Conservation (phyloP, 30 jellyfish, hydroid and myxozoan genomes). For the Aurelia sp. region DNA sequence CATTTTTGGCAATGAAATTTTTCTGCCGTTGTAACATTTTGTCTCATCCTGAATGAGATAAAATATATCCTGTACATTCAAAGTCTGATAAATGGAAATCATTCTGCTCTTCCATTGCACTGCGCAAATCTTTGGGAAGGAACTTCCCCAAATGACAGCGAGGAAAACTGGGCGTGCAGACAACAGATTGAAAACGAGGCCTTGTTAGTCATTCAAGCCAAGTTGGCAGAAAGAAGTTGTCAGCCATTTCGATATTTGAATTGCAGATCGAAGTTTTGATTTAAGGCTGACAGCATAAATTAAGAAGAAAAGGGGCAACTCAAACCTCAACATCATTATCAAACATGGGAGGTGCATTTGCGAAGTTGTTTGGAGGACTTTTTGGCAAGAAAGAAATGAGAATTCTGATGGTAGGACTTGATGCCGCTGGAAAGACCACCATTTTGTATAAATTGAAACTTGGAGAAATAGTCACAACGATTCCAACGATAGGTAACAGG, state of each 20-base stretch:
- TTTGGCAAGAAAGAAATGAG: conserved; percentile 96
- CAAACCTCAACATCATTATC: neutral
- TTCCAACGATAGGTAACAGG: conserved; percentile 97
- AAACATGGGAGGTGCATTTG: conserved; percentile 73
- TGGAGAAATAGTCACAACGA: conserved; percentile 98
- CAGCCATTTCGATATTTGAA: neutral
- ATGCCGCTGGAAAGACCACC: conserved; percentile 99
- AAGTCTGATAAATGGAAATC: too few species aligned
- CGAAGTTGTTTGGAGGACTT: conserved; percentile 54
- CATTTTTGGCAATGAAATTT: too few species aligned
- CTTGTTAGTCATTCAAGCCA: conserved; percentile 1
- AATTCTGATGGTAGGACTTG: conserved; percentile 98
- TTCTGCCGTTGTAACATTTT: too few species aligned
- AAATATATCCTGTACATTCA: too few species aligned
- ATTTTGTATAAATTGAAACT: conserved; percentile 94
- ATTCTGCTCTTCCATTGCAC: too few species aligned
- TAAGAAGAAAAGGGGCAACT: too few species aligned
- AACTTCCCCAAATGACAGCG: too few species aligned
- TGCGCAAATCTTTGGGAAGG: too few species aligned
- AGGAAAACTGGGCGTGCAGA: too few species aligned
- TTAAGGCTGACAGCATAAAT: too few species aligned
- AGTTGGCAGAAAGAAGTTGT: conserved; percentile 9
- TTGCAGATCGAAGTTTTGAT: neutral
- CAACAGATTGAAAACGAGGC: conserved; percentile 22
- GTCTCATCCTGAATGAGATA: too few species aligned